phyloP scores from a whole-genome alignment of 2,797 vertebrate species.

The Acrossocheilus fasciatus region DNA sequence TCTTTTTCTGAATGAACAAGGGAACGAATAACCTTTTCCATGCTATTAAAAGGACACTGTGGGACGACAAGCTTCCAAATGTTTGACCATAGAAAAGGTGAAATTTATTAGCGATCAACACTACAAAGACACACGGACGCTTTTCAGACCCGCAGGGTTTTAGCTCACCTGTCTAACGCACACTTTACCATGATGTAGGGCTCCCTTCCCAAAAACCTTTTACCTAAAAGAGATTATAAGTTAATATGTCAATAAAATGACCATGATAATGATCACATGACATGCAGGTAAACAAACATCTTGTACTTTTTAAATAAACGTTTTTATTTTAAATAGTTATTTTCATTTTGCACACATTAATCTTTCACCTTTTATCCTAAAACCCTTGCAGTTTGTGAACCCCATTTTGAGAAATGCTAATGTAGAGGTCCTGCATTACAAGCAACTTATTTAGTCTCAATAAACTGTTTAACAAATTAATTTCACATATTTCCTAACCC shows the following conservation, averaged over 20 bases:
- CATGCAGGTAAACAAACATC: background rate
- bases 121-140: background rate
- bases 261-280: background rate
- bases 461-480: background rate
- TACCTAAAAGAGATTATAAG: background rate
- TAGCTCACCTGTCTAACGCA: constrained; percentile 20
- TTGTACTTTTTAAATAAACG: background rate
- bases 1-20: constrained; percentile 9
- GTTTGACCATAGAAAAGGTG: constrained; percentile 20
- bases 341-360: background rate
- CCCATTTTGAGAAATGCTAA: background rate
- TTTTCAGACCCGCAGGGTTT: constrained; percentile 14
- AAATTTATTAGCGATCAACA: constrained; percentile 37
- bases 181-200: background rate
- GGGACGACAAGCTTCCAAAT: background rate
- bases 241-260: background rate
- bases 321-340: background rate
- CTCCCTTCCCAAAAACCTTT: background rate
- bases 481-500: background rate
- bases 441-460: background rate
- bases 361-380: background rate
- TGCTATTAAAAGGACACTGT: background rate
- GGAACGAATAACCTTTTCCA: constrained; percentile 2
- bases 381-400: background rate
- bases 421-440: background rate